Conservation (phyloP, 2,113 vertebrate genomes). For the Perca schrenkii region DNA sequence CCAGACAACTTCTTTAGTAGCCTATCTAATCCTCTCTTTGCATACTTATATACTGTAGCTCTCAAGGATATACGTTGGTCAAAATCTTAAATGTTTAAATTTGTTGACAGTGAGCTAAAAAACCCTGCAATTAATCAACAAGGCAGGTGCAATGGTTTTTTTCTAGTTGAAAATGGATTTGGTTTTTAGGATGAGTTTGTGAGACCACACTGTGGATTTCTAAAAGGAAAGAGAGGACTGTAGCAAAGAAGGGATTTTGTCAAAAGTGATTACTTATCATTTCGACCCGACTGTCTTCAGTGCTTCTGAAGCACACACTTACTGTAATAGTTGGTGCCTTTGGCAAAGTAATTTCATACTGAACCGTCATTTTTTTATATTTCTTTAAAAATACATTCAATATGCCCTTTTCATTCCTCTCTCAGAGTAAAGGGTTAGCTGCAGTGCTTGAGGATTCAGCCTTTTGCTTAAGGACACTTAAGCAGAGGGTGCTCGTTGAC, state of each 20-base stretch:
- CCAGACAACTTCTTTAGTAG: conserved; percentile 41
- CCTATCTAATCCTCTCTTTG: conserved; percentile 40
- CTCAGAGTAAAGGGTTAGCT: conserved; percentile 30
- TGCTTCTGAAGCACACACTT: conserved; percentile 8
- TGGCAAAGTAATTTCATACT: conserved; percentile 4
- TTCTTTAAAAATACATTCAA: conserved; percentile 1
- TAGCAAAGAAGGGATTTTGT: conserved; percentile 24
- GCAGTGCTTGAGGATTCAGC: conserved; percentile 36
- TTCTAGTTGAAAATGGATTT: neutral
- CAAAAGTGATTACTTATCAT: conserved; percentile 19
- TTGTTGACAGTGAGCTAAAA: neutral
- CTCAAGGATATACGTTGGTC: neutral
- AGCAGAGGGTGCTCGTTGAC: conserved; percentile 54
- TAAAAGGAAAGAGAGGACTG: conserved; percentile 9
- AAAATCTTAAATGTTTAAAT: neutral
- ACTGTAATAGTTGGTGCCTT: neutral
- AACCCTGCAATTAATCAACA: neutral
- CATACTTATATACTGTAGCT: conserved; percentile 8
- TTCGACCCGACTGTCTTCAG: neutral
- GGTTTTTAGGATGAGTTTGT: neutral
- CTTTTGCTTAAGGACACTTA: conserved; percentile 64
- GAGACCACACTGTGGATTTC: conserved; percentile 3
- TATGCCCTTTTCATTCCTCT: conserved; percentile 23
- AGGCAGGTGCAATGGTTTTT: conserved; percentile 19
- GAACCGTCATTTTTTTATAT: neutral